Evolutionary conservation across 2,797 vertebrate species (phyloP).

Genomic region (Sebastes minor): DNA sequence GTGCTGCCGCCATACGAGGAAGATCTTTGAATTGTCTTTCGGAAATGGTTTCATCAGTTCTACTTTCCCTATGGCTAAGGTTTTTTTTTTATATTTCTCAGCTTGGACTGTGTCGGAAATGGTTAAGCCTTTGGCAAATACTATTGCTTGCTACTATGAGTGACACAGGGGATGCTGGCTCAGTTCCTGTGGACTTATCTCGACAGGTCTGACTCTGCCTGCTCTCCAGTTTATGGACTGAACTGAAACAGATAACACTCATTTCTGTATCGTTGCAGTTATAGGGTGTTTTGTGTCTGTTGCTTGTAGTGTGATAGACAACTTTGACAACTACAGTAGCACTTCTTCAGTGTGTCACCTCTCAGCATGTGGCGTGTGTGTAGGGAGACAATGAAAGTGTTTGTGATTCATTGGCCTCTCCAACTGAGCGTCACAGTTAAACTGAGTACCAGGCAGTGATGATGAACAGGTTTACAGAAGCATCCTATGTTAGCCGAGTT

Average conservation of each 20-base stretch:
- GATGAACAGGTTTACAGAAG: neutral
- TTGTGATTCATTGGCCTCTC: neutral
- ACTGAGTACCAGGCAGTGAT: neutral
- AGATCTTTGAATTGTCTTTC: neutral
- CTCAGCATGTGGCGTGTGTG: neutral
- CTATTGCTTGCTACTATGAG: neutral
- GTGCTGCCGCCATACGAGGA: neutral
- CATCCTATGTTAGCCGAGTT: neutral
- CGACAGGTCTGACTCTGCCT: neutral
- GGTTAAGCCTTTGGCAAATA: neutral
- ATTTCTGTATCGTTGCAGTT: neutral
- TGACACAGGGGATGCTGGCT: slow-evolving; percentile 23
- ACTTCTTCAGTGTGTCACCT: neutral
- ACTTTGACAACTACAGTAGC: neutral
- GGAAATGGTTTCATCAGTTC: neutral
- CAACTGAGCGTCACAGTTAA: neutral
- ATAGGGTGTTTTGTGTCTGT: neutral
- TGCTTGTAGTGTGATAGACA: neutral
- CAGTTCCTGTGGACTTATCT: slow-evolving; percentile 73
- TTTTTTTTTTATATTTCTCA: neutral
- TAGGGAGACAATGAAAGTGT: neutral
- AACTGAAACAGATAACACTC: slow-evolving; percentile 19
- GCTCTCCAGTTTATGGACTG: neutral
- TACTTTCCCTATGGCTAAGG: neutral
- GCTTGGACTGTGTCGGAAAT: neutral